phyloP scores from a whole-genome alignment of 2,888 invertebrate species.

The Heliconius erato region DNA sequence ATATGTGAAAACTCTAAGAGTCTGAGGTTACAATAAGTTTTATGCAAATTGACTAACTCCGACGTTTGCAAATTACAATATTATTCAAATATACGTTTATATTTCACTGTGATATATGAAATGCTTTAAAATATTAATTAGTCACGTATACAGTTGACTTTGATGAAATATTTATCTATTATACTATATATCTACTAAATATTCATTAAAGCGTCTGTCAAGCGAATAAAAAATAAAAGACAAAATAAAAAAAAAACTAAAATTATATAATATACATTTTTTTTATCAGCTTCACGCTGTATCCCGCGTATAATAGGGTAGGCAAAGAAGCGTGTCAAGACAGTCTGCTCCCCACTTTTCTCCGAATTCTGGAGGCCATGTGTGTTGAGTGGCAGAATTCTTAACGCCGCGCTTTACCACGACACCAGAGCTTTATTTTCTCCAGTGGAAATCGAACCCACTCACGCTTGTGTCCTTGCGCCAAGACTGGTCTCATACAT shows the following conservation, averaged over 20 bases:
- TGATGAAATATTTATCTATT: conserved; percentile 4
- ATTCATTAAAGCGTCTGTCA: neutral
- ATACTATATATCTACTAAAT: neutral
- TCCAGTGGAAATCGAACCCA: too few species aligned
- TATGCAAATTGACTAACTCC: conserved; percentile 64
- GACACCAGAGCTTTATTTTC: too few species aligned
- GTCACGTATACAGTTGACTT: conserved; percentile 35
- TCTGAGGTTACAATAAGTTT: conserved; percentile 54
- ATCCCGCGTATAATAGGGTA: too few species aligned
- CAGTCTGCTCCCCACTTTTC: too few species aligned
- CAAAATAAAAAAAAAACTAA: neutral
- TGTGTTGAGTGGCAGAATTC: too few species aligned
- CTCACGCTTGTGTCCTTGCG: too few species aligned
- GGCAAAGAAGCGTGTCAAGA: too few species aligned
- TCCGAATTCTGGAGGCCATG: too few species aligned
- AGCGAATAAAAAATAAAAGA: neutral
- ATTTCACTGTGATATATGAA: conserved; percentile 26
- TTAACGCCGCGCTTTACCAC: too few species aligned
- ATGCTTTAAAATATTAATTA: conserved; percentile 37
- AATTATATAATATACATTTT: too few species aligned
- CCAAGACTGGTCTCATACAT: too few species aligned
- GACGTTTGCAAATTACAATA: conserved; percentile 69
- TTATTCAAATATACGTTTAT: conserved; percentile 72
- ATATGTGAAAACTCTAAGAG: conserved; percentile 57
- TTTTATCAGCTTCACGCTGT: too few species aligned